A percentile compares a stretch with the other conserved stretches of the same genome.
phyloP scores from a whole-genome alignment of 2,113 vertebrate species.

The Nannospalax galili region DNA sequence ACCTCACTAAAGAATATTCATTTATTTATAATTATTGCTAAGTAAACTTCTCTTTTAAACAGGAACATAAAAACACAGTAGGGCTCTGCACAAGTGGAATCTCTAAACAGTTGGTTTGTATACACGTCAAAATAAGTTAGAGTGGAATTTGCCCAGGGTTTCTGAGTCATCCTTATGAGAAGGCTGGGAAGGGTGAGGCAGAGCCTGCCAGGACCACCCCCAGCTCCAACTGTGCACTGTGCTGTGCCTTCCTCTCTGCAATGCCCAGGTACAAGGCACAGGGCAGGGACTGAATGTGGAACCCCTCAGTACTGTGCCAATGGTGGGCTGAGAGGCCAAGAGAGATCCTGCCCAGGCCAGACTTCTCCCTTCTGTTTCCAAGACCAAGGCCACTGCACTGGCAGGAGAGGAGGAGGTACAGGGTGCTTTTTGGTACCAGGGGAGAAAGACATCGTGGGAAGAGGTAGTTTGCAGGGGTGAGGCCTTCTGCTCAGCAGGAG shows the following conservation, averaged over 20 bases:
- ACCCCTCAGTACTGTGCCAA: slow-evolving; percentile 50
- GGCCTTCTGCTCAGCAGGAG: slow-evolving; percentile 80
- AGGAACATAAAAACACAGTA: slow-evolving; percentile 81
- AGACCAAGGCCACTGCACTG: slow-evolving; percentile 60
- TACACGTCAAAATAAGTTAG: slow-evolving; percentile 81
- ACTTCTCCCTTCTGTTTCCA: slow-evolving; percentile 49
- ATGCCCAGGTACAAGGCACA: slow-evolving; percentile 64
- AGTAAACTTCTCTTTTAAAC: slow-evolving; percentile 79
- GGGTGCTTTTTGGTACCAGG: slow-evolving; percentile 81
- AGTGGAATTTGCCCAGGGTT: slow-evolving; percentile 68
- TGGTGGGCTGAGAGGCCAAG: not conserved
- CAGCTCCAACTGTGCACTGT: slow-evolving; percentile 49
- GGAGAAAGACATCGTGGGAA: slow-evolving; percentile 79
- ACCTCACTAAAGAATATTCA: slow-evolving; percentile 78
- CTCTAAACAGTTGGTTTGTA: slow-evolving; percentile 72
- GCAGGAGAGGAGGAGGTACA: slow-evolving; percentile 46
- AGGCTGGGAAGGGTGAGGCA: not conserved
- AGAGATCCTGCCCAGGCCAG: not conserved
- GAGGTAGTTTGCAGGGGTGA: slow-evolving; percentile 82
- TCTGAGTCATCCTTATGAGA: slow-evolving; percentile 45
- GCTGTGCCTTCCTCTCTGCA: slow-evolving; percentile 45
- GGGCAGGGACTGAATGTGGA: slow-evolving; percentile 70
- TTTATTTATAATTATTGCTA: slow-evolving; percentile 85
- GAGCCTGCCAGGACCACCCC: slow-evolving; percentile 51
- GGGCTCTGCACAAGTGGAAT: slow-evolving; percentile 79